phyloP scores from a whole-genome alignment of 2,113 vertebrate species.

The Aphelocoma coerulescens region DNA sequence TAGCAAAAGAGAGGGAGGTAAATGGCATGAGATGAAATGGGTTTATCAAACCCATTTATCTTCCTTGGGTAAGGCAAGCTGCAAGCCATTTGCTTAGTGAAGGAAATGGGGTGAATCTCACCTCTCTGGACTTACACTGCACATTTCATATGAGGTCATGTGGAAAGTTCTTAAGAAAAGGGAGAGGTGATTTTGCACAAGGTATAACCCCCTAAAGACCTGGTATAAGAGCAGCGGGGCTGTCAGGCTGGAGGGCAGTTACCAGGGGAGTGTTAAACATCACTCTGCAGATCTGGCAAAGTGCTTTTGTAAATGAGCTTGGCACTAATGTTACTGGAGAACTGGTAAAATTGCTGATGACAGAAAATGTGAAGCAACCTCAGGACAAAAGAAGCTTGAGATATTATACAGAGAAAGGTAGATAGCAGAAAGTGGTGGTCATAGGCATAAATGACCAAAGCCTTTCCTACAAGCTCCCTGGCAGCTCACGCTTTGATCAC shows the following conservation, averaged over 20 bases:
- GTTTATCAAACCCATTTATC: slow-evolving; percentile 42
- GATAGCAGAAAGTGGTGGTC: background rate
- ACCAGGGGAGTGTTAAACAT: background rate
- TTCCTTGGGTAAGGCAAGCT: slow-evolving; percentile 4
- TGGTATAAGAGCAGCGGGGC: background rate
- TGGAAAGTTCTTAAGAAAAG: background rate
- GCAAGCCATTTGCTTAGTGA: slow-evolving; percentile 15
- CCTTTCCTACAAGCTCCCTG: background rate
- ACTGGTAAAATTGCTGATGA: slow-evolving; percentile 19
- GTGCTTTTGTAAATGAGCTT: slow-evolving; percentile 10
- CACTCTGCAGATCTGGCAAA: background rate
- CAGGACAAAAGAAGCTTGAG: background rate
- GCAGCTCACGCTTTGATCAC: background rate
- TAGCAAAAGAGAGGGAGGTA: background rate
- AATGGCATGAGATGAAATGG: slow-evolving; percentile 32
- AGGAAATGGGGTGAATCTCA: background rate
- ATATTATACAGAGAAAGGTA: background rate
- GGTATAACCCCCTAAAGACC: background rate
- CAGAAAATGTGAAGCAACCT: slow-evolving; percentile 10
- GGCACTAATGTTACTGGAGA: background rate
- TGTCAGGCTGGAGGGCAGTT: background rate
- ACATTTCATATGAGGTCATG: background rate
- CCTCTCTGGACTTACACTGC: background rate
- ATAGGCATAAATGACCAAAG: background rate
- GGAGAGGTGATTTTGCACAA: background rate